Conservation (phyloP, 2,888 invertebrate species). For the Pseudococcus viburni region DNA sequence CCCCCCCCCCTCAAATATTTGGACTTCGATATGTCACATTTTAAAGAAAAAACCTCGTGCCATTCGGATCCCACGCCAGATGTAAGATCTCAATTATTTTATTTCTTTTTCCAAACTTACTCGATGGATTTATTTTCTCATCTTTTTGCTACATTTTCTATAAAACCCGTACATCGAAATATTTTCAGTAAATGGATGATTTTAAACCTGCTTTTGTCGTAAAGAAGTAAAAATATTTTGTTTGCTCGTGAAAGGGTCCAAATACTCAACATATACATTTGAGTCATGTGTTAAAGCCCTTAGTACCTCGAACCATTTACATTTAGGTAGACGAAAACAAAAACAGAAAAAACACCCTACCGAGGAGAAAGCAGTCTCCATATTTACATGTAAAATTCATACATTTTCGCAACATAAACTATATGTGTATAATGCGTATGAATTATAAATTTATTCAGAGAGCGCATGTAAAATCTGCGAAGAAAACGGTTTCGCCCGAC, state of each 20-base stretch:
- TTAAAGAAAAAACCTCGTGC: no score
- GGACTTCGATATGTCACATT: no score
- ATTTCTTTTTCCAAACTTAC: no score
- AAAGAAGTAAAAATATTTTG: neutral
- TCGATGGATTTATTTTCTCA: no score
- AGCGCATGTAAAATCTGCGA: slow-evolving; percentile 20
- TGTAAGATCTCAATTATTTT: no score
- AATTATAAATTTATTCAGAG: slow-evolving; percentile 28
- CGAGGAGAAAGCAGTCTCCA: neutral
- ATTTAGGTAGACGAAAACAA: neutral
- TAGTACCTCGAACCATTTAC: neutral
- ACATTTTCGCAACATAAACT: neutral
- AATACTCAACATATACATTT: neutral
- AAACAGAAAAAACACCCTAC: neutral
- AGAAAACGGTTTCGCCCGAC: neutral
- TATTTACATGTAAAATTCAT: slow-evolving; percentile 43
- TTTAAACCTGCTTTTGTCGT: neutral
- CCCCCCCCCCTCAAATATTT: no score
- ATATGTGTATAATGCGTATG: slow-evolving; percentile 16
- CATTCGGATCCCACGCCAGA: no score
- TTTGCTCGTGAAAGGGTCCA: neutral
- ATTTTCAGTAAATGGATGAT: no score
- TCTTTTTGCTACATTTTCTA: no score
- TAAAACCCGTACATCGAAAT: no score
- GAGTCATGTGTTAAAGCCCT: neutral